Percentiles rank a stretch among this genome's conserved stretches.
Conservation (phyloP, 2,113 vertebrate species). For the Pseudopipra pipra region DNA sequence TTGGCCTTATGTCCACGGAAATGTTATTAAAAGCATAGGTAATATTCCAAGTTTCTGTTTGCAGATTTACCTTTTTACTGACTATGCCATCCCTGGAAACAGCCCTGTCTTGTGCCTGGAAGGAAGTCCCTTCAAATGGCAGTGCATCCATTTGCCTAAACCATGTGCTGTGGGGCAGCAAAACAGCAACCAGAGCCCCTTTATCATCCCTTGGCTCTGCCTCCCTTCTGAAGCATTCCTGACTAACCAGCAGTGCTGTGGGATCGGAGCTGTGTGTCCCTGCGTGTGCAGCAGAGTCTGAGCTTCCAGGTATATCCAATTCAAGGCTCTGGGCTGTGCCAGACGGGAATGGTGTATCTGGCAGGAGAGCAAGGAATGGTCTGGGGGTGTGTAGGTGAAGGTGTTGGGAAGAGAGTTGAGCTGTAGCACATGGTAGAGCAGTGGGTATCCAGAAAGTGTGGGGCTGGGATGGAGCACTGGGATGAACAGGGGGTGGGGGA, state of each 20-base stretch:
- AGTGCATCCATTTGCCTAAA: not conserved
- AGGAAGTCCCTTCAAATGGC: not conserved
- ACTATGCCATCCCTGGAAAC: not conserved
- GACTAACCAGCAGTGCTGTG: fast-evolving
- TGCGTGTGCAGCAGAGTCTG: not conserved
- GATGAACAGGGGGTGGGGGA: not conserved
- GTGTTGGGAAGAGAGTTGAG: not conserved
- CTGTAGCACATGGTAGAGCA: not conserved
- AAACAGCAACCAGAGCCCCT: not conserved
- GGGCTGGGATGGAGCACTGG: not conserved
- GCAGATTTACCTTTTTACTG: not conserved
- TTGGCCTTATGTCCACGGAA: not conserved
- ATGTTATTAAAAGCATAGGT: not conserved
- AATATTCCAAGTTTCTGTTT: not conserved
- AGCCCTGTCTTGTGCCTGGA: not conserved
- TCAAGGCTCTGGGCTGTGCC: not conserved
- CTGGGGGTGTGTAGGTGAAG: not conserved
- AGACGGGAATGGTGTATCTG: not conserved
- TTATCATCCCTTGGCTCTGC: not conserved
- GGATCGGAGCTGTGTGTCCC: no score
- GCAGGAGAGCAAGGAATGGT: not conserved
- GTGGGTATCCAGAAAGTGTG: fast-evolving
- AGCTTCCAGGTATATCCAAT: not conserved
- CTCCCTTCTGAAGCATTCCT: not conserved
- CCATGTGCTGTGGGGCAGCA: not conserved